phyloP scores from a whole-genome alignment of 2,888 invertebrate genomes.

The Trachelus stipa region DNA sequence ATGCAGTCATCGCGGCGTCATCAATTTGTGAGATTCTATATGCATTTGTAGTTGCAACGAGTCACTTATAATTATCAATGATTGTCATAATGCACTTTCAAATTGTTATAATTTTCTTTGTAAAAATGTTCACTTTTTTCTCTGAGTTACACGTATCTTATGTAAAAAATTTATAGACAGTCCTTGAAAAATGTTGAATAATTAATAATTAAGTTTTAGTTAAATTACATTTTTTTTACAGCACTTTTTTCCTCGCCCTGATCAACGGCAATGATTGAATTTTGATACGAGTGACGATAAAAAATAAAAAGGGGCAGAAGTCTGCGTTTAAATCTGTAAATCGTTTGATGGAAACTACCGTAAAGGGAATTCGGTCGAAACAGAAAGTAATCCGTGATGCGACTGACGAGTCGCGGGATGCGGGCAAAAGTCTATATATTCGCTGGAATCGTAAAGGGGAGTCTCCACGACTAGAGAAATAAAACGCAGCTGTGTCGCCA shows the following conservation, averaged over 20 bases:
- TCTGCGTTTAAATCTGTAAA: background rate
- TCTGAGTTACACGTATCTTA: background rate
- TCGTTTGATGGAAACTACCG: slow-evolving; percentile 10
- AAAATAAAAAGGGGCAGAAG: background rate
- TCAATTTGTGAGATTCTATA: background rate
- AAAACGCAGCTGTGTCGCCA: slow-evolving; percentile 4
- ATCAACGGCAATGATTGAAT: background rate
- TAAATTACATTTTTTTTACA: no score
- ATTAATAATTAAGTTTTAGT: background rate
- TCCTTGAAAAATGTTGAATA: background rate
- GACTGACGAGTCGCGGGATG: slow-evolving; percentile 43
- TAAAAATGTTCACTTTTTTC: background rate
- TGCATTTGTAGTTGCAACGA: background rate
- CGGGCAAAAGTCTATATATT: slow-evolving; percentile 40
- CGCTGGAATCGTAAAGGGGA: slow-evolving; percentile 39
- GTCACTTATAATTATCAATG: background rate
- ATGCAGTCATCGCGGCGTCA: background rate
- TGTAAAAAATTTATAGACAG: background rate
- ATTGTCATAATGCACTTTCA: background rate
- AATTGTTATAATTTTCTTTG: background rate
- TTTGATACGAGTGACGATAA: background rate
- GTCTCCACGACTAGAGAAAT: background rate
- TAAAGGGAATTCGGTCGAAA: slow-evolving; percentile 2
- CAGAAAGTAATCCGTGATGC: slow-evolving; percentile 26
- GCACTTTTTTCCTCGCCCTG: no score